These are phyloP conservation scores for Acronicta psi DNA, from an alignment of 2,888 invertebrate genomes.

Conservation along the genomic window DNA sequence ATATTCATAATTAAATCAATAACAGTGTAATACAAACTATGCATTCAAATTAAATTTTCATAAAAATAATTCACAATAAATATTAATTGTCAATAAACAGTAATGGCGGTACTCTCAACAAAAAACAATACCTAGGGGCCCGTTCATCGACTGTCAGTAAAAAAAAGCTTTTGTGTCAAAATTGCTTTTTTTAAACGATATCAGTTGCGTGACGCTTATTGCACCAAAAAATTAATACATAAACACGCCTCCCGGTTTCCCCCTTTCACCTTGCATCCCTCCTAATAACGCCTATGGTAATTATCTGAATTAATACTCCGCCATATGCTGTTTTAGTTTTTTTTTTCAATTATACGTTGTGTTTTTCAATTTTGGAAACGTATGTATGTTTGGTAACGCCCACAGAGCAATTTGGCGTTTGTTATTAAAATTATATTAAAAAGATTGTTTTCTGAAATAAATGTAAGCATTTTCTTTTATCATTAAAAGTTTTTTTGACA, in stretches of 20 bases:
- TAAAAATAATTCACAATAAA: too few relatives aligned
- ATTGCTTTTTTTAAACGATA: conserved; percentile 31
- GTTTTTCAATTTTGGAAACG: conserved; percentile 39
- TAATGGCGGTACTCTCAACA: too few relatives aligned
- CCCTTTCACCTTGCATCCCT: conserved; percentile 59
- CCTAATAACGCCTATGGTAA: conserved; percentile 63
- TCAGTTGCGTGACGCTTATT: conserved; percentile 55
- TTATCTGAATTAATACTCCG: conserved; percentile 55
- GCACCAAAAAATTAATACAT: conserved; percentile 70
- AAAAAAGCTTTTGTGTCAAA: conserved; percentile 10
- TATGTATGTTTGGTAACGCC: conserved; percentile 32
- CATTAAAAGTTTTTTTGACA: too few relatives aligned
- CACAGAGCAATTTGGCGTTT: not conserved
- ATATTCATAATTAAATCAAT: too few relatives aligned
- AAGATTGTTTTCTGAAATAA: too few relatives aligned
- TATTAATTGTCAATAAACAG: too few relatives aligned
- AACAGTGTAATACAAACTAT: too few relatives aligned
- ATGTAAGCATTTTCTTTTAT: too few relatives aligned
- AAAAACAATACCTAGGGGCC: not conserved
- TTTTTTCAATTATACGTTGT: conserved; percentile 30
- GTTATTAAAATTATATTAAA: too few relatives aligned
- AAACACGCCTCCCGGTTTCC: conserved; percentile 58
- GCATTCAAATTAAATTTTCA: too few relatives aligned
- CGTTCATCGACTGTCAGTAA: not conserved
- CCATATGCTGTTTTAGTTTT: conserved; percentile 56